phyloP scores from a whole-genome alignment of 2,113 vertebrate genomes.

The Triplophysa dalaica region DNA sequence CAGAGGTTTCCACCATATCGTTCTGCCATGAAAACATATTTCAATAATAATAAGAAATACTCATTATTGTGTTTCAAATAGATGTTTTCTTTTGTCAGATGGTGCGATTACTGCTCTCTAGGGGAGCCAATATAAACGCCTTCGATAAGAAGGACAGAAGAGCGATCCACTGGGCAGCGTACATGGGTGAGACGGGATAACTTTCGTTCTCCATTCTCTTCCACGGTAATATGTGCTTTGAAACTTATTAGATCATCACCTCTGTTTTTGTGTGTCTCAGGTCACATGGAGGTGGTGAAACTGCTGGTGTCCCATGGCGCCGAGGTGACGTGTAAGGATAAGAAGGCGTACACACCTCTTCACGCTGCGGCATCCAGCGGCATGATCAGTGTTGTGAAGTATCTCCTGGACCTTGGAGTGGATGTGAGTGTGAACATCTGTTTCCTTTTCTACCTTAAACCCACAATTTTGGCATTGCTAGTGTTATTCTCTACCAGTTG shows the following conservation, averaged over 20 bases:
- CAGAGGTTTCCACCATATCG: not conserved
- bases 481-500: too few species aligned
- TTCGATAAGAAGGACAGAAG: slow-evolving; percentile 99
- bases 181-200: slow-evolving; percentile 86
- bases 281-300: slow-evolving; percentile 96
- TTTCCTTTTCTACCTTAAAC: too few species aligned
- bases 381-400: slow-evolving; percentile 95
- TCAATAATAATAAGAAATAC: not conserved
- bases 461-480: too few species aligned
- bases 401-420: slow-evolving; percentile 93
- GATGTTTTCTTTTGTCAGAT: slow-evolving; percentile 77
- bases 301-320: slow-evolving; percentile 90
- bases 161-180: slow-evolving; percentile 98
- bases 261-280: slow-evolving; percentile 62
- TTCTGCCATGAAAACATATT: not conserved
- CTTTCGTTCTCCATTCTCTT: not conserved
- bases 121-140: slow-evolving; percentile 98
- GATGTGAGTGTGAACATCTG: slow-evolving; percentile 79
- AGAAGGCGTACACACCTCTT: slow-evolving; percentile 93
- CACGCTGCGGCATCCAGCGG: slow-evolving; percentile 95
- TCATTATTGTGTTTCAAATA: not conserved
- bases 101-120: slow-evolving; percentile 92
- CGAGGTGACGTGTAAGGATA: slow-evolving; percentile 96
- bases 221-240: not conserved
- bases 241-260: not conserved